These are phyloP conservation scores for Oithona nana DNA, from an alignment of 2,888 invertebrate genomes.

Conservation along the genomic window DNA sequence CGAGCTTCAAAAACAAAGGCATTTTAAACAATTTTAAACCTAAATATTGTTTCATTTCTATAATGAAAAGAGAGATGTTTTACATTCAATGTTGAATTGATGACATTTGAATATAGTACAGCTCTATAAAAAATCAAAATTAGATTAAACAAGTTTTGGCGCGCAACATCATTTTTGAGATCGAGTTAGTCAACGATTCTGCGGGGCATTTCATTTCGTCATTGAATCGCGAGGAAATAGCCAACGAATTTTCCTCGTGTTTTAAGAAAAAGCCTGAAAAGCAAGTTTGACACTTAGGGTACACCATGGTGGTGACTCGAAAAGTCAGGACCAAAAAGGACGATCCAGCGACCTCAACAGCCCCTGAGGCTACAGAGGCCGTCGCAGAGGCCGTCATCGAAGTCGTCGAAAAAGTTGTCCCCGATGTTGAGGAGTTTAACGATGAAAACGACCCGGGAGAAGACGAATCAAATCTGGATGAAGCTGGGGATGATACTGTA, in stretches of 20 bases:
- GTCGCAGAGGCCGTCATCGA: neutral
- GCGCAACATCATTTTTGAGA: too few species aligned
- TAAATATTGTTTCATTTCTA: too few species aligned
- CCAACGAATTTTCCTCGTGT: neutral
- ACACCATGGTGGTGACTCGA: neutral
- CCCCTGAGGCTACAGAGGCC: too few species aligned
- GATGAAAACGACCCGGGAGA: neutral
- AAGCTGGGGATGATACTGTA: too few species aligned
- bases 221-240: neutral
- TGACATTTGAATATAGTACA: too few species aligned
- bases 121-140: too few species aligned
- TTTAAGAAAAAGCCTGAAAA: neutral
- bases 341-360: neutral
- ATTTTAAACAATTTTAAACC: too few species aligned
- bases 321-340: neutral
- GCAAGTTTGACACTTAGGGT: neutral
- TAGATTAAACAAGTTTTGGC: too few species aligned
- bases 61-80: too few species aligned
- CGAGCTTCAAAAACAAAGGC: too few species aligned
- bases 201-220: neutral
- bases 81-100: too few species aligned
- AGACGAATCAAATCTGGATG: neutral
- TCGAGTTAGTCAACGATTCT: neutral
- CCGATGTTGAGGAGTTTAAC: neutral
- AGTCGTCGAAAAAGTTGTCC: neutral